phyloP scores from a whole-genome alignment of 2,113 vertebrate genomes.

The Geothlypis trichas region DNA sequence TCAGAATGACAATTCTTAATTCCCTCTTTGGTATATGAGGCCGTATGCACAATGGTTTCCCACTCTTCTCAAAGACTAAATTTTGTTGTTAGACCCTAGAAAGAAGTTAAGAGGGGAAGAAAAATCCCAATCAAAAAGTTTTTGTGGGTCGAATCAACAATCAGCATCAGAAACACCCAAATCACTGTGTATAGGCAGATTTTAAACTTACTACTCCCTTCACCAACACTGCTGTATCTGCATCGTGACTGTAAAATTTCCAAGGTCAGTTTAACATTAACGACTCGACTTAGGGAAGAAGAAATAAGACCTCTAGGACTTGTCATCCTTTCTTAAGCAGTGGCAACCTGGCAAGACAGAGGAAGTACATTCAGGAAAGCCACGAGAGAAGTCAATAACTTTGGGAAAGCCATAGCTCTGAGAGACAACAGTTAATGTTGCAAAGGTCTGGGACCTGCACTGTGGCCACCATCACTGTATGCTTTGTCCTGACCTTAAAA shows the following conservation, averaged over 20 bases:
- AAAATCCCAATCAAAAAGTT: not conserved
- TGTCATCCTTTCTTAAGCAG: not conserved
- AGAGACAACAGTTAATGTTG: not conserved
- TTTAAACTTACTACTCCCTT: not conserved
- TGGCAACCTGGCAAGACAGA: not conserved
- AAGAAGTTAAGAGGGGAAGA: not conserved
- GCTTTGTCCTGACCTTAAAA: no score
- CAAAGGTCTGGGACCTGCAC: not conserved
- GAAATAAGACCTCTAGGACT: not conserved
- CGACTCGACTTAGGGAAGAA: not conserved
- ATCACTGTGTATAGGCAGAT: not conserved
- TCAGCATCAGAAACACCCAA: not conserved
- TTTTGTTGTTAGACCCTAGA: not conserved
- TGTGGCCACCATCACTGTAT: not conserved
- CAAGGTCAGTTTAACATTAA: not conserved
- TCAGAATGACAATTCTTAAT: constrained; percentile 79
- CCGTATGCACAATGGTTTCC: constrained; percentile 39
- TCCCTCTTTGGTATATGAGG: constrained; percentile 65
- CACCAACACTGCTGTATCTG: not conserved
- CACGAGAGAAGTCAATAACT: fast-evolving
- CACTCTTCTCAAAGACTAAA: not conserved
- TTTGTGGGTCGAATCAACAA: not conserved
- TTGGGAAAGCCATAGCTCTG: not conserved
- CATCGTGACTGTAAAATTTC: not conserved
- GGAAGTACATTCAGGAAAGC: not conserved